These are phyloP conservation scores for Dendrolimus kikuchii DNA, from an alignment of 1,140 invertebrate species.

Conservation along the genomic window DNA sequence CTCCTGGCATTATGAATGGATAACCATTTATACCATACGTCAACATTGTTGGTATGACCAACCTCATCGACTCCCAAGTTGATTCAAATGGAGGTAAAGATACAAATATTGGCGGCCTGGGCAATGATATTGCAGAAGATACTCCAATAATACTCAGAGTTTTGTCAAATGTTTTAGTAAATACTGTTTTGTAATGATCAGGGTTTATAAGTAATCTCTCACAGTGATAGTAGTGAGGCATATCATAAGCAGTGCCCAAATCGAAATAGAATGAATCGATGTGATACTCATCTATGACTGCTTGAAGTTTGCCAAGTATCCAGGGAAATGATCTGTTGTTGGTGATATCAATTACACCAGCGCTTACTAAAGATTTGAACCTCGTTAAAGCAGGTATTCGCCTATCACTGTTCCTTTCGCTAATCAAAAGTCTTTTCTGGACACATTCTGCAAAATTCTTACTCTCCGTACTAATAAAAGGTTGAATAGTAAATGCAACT, in stretches of 20 bases:
- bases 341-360: slow-evolving; percentile 88
- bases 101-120: slow-evolving; percentile 89
- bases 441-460: slow-evolving; percentile 85
- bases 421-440: slow-evolving; percentile 78
- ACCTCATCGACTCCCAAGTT: slow-evolving; percentile 89
- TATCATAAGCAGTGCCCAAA: slow-evolving; percentile 88
- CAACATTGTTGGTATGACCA: slow-evolving; percentile 88
- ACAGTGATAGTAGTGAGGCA: slow-evolving; percentile 89
- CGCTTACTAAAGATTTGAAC: slow-evolving; percentile 84
- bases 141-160: slow-evolving; percentile 84
- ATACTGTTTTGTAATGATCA: slow-evolving; percentile 85
- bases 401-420: slow-evolving; percentile 80
- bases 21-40: slow-evolving; percentile 91
- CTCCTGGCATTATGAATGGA: slow-evolving; percentile 93
- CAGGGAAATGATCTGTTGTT: slow-evolving; percentile 86
- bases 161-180: slow-evolving; percentile 78
- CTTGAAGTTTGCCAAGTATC: slow-evolving; percentile 82
- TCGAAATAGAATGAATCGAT: slow-evolving; percentile 94
- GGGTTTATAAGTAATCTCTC: slow-evolving; percentile 82
- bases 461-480: slow-evolving; percentile 90
- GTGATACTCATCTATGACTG: slow-evolving; percentile 80
- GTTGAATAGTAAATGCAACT: slow-evolving; percentile 87
- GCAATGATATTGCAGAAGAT: slow-evolving; percentile 85
- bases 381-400: slow-evolving; percentile 83
- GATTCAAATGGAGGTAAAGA: slow-evolving; percentile 89